phyloP scores from a whole-genome alignment of 1,140 invertebrate genomes.

The Grapholita molesta region DNA sequence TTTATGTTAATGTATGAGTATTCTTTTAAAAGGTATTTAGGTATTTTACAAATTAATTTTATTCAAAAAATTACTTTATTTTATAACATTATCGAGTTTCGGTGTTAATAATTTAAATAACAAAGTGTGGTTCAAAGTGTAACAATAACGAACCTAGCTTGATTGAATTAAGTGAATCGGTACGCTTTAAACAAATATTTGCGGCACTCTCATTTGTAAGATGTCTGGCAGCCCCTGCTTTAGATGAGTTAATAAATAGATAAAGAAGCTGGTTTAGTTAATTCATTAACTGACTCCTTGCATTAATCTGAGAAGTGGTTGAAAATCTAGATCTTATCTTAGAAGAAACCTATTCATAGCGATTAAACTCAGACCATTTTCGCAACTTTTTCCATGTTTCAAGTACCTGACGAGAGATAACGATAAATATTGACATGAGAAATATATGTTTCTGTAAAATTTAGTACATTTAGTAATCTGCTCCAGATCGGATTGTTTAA shows the following conservation, averaged over 20 bases:
- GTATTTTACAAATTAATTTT: background rate
- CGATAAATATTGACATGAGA: background rate
- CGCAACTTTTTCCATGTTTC: background rate
- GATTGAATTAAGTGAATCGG: conserved; percentile 38
- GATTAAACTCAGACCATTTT: too few relatives aligned
- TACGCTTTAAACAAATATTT: conserved; percentile 47
- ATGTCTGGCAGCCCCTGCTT: conserved; percentile 58
- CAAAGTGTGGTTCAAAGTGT: conserved; percentile 1
- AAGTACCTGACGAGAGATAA: background rate
- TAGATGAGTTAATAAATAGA: conserved; percentile 76
- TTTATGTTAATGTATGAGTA: background rate
- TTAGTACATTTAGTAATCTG: background rate
- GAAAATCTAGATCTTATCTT: background rate
- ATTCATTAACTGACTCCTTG: conserved; percentile 79
- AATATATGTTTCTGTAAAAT: background rate
- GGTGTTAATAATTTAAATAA: conserved; percentile 16
- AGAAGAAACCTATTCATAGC: too few relatives aligned
- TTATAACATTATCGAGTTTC: background rate
- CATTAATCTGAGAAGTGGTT: too few relatives aligned
- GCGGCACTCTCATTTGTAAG: conserved; percentile 64
- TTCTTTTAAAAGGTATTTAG: background rate
- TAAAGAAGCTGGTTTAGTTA: conserved; percentile 74
- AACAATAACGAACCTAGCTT: conserved; percentile 20
- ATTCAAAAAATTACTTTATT: background rate
- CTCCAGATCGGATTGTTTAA: background rate